Base-by-base conservation (phyloP, 2,888 invertebrate species). In the Heliconius aoede region DNA sequence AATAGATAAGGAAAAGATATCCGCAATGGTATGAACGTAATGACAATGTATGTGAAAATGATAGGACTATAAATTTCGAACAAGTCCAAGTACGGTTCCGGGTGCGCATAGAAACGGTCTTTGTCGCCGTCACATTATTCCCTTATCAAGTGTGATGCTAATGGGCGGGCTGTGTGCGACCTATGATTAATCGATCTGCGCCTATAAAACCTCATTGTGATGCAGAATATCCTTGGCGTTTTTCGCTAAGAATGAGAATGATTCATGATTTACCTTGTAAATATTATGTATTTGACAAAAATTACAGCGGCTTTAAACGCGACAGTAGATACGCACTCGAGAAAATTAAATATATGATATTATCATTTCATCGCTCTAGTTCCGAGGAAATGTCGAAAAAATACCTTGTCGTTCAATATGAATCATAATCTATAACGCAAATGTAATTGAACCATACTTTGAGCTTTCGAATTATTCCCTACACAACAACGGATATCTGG, bases 131-230 rank as follows among this genome's bases (percentile, higher is more conserved):
- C 89, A 89, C 88, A 91, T 92, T 92, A 92, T 92, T 91, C 93
- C 91, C 91, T 93, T 92, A 93, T 93, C 93, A 92, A 93, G 90
- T 91, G 89, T 87, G 89, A 92, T 93, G 92, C 93, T 94, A 94
- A 94, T 93, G 93, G 93, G 90, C 89, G 84, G 89, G 91, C 93
- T 89, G 94, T 94, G 93, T 94, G 89, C 88, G 83, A 88, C 83
- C 81, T 91, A 93, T 94, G 94, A 94, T 94, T 94, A 93, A 94
- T 94, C 92, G 94, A 92, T 92, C 89, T 86, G 86, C 87, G 85
- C 86, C 86, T 87, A 88, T 88, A 88, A 88, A 86, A 87, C 88
- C 87, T 90, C 90, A 90, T 94, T 93, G 91, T 94, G 83, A 93
- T 93, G 90, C 90, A 92, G 90, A n/a, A 92, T 92, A 91, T 92